These are phyloP conservation scores for Nothocercus julius DNA, from an alignment of 2,113 vertebrate genomes.

Conservation along the genomic window DNA sequence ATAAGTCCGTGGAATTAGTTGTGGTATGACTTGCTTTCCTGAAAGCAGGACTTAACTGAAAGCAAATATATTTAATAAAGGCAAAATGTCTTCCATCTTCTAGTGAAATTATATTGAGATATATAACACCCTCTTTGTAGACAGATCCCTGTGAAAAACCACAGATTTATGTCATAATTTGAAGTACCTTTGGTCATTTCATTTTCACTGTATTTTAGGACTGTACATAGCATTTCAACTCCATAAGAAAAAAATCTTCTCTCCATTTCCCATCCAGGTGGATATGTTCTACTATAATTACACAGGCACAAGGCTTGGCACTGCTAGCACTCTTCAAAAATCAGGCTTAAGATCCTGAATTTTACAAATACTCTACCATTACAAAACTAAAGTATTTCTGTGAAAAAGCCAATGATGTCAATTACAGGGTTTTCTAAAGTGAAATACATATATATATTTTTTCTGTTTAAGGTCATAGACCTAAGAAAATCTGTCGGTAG, in stretches of 20 bases:
- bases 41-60: neutral
- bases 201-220: neutral
- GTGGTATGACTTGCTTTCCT: neutral
- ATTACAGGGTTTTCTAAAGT: neutral
- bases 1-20: neutral
- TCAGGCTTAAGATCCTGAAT: neutral
- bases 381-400: neutral
- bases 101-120: neutral
- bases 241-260: neutral
- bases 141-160: neutral
- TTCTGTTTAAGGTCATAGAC: neutral
- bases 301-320: neutral
- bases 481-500: neutral
- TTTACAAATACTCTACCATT: neutral
- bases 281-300: neutral
- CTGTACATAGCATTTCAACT: neutral
- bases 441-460: neutral
- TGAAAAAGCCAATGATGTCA: neutral
- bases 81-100: neutral
- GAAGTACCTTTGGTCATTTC: neutral
- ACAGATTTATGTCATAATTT: neutral
- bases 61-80: neutral
- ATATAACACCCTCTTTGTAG: neutral
- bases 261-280: neutral
- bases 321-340: neutral